Evolutionary conservation across 1,140 invertebrate genomes (phyloP), one percentile per base, ranked within the genome.

Genomic region (Aphis gossypii): DNA sequence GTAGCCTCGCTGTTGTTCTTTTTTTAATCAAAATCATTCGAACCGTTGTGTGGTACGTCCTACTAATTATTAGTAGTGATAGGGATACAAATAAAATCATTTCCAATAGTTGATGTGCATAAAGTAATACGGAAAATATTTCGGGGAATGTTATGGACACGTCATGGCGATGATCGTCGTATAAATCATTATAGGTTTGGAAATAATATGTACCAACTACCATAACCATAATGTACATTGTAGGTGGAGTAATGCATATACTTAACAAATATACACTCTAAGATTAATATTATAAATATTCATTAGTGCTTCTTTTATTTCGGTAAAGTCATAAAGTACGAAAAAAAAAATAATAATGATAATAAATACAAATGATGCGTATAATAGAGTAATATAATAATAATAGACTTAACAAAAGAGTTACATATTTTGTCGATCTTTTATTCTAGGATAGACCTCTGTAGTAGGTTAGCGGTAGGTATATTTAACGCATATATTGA

Each of bases 11-110:
- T 8, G 60, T 76, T 38, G 35, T 56, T 89, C 30, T 76, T 38
- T 89, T 88, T 88, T 48, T 51, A 88, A 88, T 88, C 51, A 87
- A 87, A 87, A 48, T 30, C 30, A 86, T 87, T 87, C 30, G 46
- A 87, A 76, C n/a, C 60, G 60, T 44, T 14, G 83, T 44, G 35
- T 9, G 41, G 83, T 44, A 25, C 83, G 35, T 84, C 83, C 83
- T 88, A 88, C 46, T 88, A 88, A 88, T 88, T 88, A 88, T 76
- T n/a, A 20, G 60, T n/a, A 30, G 56, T n/a, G 35, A 11, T 25
- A n/a, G 46, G 30, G 46, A 35, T 88, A 88, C 30, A 25, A 88
- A 88, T 88, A 48, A 88, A 88, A 84, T 41, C 38, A 84, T 44
- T 41, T 84, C 38, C 83, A 84, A 84, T 84, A 84, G 23, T 38